Conservation (phyloP, 2,888 invertebrate genomes). For the Isoperla grammatica region DNA sequence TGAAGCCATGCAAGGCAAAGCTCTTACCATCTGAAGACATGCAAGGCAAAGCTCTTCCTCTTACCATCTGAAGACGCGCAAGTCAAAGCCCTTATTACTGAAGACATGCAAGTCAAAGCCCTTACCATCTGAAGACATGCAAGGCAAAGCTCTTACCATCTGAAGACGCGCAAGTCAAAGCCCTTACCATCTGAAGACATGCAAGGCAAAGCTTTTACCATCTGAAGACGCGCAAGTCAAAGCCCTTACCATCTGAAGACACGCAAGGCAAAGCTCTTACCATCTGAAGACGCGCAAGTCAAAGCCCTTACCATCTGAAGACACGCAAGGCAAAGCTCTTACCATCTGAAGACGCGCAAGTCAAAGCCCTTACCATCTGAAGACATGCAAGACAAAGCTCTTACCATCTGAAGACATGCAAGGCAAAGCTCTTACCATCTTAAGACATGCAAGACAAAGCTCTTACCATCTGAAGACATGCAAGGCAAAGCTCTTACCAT, state of each 20-base stretch:
- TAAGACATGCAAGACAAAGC: too few species aligned
- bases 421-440: neutral
- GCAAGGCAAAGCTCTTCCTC: conserved; percentile 30
- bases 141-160: conserved; percentile 58
- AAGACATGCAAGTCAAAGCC: neutral
- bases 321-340: neutral
- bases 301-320: neutral
- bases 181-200: neutral
- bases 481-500: neutral
- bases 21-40: neutral
- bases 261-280: neutral
- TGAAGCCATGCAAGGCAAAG: conserved; percentile 55
- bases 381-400: neutral
- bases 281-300: too few species aligned
- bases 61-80: conserved; percentile 79
- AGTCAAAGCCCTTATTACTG: too few species aligned
- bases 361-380: too few species aligned
- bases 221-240: conserved; percentile 77
- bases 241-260: neutral
- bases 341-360: neutral
- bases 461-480: neutral
- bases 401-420: neutral
- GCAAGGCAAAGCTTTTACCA: conserved; percentile 51
- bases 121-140: neutral
- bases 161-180: conserved; percentile 55